Evolutionary conservation across 2,113 vertebrate genomes (phyloP), one percentile per base, ranked within the genome.

Genomic region (Epinephelus moara): DNA sequence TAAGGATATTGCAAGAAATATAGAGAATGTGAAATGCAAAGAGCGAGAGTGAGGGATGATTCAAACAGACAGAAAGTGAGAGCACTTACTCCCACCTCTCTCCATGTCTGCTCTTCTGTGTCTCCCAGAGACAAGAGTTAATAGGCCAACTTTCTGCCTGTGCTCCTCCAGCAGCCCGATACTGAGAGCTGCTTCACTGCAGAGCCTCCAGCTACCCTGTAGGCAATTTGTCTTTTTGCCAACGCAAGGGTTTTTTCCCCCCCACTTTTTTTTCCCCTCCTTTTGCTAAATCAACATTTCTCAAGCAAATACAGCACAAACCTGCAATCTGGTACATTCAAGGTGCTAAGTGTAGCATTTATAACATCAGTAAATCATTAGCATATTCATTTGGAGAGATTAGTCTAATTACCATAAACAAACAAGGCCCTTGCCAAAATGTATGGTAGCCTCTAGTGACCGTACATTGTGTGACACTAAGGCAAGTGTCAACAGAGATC

Each of bases 141-240:
- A 88, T 91, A 79, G 75, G 84, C 71, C 84, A 63, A 82, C 80
- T 87, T 89, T 90, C 81, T 82, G 87, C 82, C 82, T 80, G n/a
- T 68, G 84, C 89, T 91, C 80, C 84, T 84, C 69, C 86, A 84
- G 82, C 81, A 84, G 63, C 80, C 69, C 9, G 42, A 68, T 15
- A 53, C 75, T 64, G 75, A 92, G 91, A 82, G 74, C 88, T 74
- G 80, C 82, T 81, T 88, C 88, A 81, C 82, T 90, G 89, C 88
- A 82, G 81, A 80, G 88, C 91, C 86, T 91, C 82, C 84, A 88
- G 92, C 89, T 78, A 69, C 70, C 68, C 89, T 80, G 70, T 73
- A 0, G 63, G 90, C 90, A 89, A 85, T 92, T 89, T 90, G 86
- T 90, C 84, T 88, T 93, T 90, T 89, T 92, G 89, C 92, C 91